These are phyloP conservation scores for Gymnogyps californianus DNA, from an alignment of 2,113 vertebrate species.

Conservation along the genomic window DNA sequence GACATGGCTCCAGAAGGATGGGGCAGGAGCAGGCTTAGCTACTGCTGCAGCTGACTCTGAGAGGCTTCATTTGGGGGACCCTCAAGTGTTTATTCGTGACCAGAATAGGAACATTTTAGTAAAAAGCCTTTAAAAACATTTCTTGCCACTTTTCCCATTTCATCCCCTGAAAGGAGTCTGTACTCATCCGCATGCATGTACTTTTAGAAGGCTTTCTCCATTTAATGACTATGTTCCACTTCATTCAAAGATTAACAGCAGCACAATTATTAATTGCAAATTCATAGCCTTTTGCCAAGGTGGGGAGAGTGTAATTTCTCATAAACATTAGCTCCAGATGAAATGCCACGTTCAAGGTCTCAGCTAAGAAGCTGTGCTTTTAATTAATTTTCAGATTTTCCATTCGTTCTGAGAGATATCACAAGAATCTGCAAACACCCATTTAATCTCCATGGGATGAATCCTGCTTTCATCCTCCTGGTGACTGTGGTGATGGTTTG, in stretches of 20 bases:
- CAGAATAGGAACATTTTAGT: not conserved
- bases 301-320: not conserved
- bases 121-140: not conserved
- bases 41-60: not conserved
- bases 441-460: not conserved
- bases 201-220: not conserved
- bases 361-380: conserved; percentile 43
- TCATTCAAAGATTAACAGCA: conserved; percentile 36
- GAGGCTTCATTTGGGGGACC: not conserved
- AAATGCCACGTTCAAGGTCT: not conserved
- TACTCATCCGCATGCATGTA: not conserved
- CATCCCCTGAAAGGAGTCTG: not conserved
- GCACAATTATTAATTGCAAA: conserved; percentile 10
- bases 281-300: not conserved
- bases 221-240: not conserved
- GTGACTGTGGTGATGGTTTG: not conserved
- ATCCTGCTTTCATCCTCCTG: not conserved
- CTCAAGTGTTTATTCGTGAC: not conserved
- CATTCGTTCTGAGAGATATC: not conserved
- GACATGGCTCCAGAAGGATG: not conserved
- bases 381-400: conserved; percentile 52
- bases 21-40: not conserved
- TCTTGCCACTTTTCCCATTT: not conserved
- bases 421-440: not conserved
- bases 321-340: conserved; percentile 15